Base-by-base conservation (phyloP, 2,888 invertebrate genomes). In the Latrodectus hesperus region DNA sequence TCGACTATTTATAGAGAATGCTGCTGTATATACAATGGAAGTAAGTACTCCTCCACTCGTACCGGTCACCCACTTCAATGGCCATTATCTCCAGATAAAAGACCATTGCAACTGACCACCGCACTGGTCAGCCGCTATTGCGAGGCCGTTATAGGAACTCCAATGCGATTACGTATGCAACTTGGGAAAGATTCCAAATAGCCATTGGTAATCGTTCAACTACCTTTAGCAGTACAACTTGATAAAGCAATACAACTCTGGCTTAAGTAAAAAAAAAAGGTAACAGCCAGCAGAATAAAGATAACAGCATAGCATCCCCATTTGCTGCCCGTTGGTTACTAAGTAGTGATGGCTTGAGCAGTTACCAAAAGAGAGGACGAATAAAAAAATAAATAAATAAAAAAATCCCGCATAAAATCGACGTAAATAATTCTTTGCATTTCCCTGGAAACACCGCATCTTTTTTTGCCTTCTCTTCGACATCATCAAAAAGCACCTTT, bases 371-470 rank as follows among this genome's bases (percentile, higher is more conserved):
- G 17, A 52, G 38, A 73, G 14, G 9, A 17, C 16, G 11, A 52
- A 73, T 52, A 53, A 52, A 55, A 67, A 82, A 82, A 65, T 53
- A 64, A 72, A 72, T 9, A 22, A n/a, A 11, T 38, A 60, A 74
- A 72, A 65, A 74, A 68, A 52, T 16, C 17, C 26, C 70, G 80
- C 79, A 85, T 85, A 85, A 85, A 85, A 85, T 85, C 75, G 75
- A 51, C 85, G 79, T 85, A 85, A 85, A 80, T 85, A 85, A 85
- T 85, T 85, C 84, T n/a, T 71, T 65, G 74, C 85, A 53, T 65
- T 75, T 68, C 70, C 79, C 26, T 52, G 26, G 67, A 64, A 74
- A 70, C n/a, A 53, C 10, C 22, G 52, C 16, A 38, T 38, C 68
- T 72, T 78, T 73, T 78, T 38, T 72, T 65, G n/a, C 55, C 73